Base-by-base conservation (phyloP, 2,888 invertebrate genomes). In the Petrolisthes cinctipes region DNA sequence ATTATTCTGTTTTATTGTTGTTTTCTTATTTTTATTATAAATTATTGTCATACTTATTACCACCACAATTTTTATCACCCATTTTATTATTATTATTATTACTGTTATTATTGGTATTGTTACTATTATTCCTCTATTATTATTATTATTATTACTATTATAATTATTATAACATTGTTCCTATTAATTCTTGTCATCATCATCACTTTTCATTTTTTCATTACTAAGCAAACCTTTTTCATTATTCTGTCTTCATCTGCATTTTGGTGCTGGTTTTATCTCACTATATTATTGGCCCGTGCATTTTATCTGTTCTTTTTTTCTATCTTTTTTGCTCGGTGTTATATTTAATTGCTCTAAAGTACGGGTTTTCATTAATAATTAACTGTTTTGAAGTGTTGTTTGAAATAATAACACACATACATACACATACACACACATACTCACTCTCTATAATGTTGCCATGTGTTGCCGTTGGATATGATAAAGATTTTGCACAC, bases 271-370 rank as follows among this genome's bases (percentile, higher is more conserved):
- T 87, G 83, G 83, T 83, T 84, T 84, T 37, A 37, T 37, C 37
- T 87, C 73, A 84, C 73, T 83, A 84, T 37, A 37, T 37, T 80
- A 87, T 84, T 87, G 87, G 87, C 87, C 87, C 87, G 87, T 87
- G 87, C 84, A 87, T 87, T 87, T 87, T 87, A 84, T 87, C 87
- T 87, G 87, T 87, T 87, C 68, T 87, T 83, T 86, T 37, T 86
- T 82, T 84, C 61, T 83, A 83, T 84, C 84, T 84, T 81, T 87
- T 87, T 87, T 87, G 87, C 87, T 87, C 87, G 87, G 87, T 87
- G 87, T 87, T 83, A 79, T 87, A 83, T 73, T 86, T 73, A 87
- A 87, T 83, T 87, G 87, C 87, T 87, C 87, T 87, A 68, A 87
- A 87, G 84, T 87, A 87, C 87, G 87, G 87, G 87, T 87, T 87